Evolutionary conservation across 37 sponge, comb jelly and placozoan genomes (phyloP), one percentile per base, ranked within the genome.

Genomic region (Hormiphora californensis): DNA sequence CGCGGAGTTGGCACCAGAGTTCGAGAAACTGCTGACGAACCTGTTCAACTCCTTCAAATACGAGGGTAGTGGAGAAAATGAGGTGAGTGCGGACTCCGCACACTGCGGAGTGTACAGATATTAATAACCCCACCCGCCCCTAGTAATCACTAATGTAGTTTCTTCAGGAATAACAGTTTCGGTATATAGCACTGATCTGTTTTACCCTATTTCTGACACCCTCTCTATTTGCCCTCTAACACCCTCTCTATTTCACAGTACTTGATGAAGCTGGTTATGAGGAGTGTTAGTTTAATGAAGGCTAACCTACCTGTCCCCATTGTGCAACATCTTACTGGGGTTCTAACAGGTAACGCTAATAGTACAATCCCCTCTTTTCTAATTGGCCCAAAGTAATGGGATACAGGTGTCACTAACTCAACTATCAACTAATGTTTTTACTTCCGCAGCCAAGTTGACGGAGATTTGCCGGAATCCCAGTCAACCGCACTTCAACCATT

Each of bases 401-500:
- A n/a, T n/a, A n/a, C n/a, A n/a, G n/a, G n/a, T n/a, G n/a, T n/a
- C n/a, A n/a, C n/a, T n/a, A n/a, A n/a, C n/a, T n/a, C n/a, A n/a
- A n/a, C n/a, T n/a, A n/a, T n/a, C n/a, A n/a, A n/a, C n/a, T n/a
- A n/a, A n/a, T n/a, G n/a, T n/a, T n/a, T n/a, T n/a, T n/a, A n/a
- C n/a, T n/a, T n/a, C n/a, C n/a, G n/a, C n/a, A n/a, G n/a, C n/a
- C n/a, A 73, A 73, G 43, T 46, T 73, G 9, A 46, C 46, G 7
- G 81, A 85, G 89, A 61, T 85, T 2, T 91, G 92, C 73, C 73
- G 91, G 87, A 98, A 98, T 41, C 99, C 99, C 0, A 92, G 91
- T 54, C 92, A 94, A 46, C 99, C 99, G 0, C 94, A 98, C 88
- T 98, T 98, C 78, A 98, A 98, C 87, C 99, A 98, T 69, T 98